Evolutionary conservation across 2,888 invertebrate genomes (phyloP).

Genomic region (Lymantria dispar): DNA sequence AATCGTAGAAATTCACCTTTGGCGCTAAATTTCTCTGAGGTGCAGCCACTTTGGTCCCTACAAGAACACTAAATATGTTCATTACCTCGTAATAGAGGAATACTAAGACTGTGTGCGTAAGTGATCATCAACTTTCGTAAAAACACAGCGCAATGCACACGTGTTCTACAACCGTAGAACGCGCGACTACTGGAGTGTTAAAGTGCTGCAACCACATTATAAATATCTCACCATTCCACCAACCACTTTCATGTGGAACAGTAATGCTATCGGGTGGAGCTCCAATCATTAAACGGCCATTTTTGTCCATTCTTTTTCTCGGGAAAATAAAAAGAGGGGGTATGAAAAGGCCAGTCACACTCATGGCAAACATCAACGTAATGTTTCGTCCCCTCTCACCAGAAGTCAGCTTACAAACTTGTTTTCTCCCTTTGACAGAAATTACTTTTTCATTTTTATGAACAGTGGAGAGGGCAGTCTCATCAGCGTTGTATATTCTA

Average conservation of each 20-base stretch:
- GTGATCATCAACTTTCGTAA: too few relatives aligned
- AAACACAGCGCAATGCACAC: too few relatives aligned
- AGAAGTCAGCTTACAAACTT: slow-evolving; percentile 1
- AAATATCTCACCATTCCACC: background rate
- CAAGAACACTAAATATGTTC: too few relatives aligned
- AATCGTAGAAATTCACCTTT: background rate
- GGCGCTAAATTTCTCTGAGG: background rate
- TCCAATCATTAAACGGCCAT: background rate
- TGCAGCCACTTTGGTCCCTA: background rate
- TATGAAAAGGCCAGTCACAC: background rate
- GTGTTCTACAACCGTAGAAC: too few relatives aligned
- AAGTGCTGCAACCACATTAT: background rate
- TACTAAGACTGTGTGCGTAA: too few relatives aligned
- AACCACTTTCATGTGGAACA: background rate
- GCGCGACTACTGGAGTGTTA: too few relatives aligned
- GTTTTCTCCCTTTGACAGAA: slow-evolving; percentile 1
- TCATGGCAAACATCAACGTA: slow-evolving; percentile 2
- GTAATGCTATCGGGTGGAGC: background rate
- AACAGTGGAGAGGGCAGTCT: slow-evolving; percentile 1
- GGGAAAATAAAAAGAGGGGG: background rate
- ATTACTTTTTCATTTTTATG: slow-evolving; percentile 1
- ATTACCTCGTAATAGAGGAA: too few relatives aligned
- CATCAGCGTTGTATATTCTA: background rate
- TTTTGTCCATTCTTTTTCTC: background rate
- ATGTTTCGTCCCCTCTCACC: slow-evolving; percentile 2